Evolutionary conservation across 2,888 invertebrate genomes (phyloP).

Genomic region (Andrena hattorfiana): DNA sequence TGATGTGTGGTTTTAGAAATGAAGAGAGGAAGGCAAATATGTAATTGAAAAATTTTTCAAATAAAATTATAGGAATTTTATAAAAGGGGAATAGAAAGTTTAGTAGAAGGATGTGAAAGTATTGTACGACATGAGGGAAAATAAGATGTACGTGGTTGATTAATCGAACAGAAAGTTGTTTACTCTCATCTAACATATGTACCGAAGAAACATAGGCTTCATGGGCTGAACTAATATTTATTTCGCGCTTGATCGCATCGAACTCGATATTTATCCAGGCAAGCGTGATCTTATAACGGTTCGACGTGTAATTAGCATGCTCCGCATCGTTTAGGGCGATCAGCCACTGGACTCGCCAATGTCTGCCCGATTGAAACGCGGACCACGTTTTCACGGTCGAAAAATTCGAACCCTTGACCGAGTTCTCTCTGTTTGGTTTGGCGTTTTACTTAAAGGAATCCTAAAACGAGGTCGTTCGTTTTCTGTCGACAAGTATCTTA

Average conservation of each 20-base stretch:
- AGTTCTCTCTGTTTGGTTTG: not conserved
- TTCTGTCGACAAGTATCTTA: not conserved
- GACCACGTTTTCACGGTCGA: not conserved
- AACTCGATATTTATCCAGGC: constrained; percentile 9
- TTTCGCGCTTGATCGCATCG: not conserved
- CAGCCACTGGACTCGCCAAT: not conserved
- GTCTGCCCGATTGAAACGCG: not conserved
- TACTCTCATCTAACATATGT: no score
- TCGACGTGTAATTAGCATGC: constrained; percentile 4
- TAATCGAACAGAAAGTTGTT: no score
- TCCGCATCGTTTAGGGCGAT: not conserved
- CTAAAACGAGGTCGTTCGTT: constrained; percentile 1
- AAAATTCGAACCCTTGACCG: constrained; percentile 9
- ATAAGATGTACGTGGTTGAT: no score
- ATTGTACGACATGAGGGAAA: no score
- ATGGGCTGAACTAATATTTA: constrained; percentile 21
- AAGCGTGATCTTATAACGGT: not conserved
- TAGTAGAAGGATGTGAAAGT: no score
- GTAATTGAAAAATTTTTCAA: no score
- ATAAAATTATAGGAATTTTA: no score
- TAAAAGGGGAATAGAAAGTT: no score
- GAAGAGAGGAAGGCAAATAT: no score
- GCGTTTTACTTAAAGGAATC: constrained; percentile 7
- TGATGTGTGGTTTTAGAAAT: no score
- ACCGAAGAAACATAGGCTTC: no score